Evolutionary conservation across 2,113 vertebrate genomes (phyloP), one percentile per base, ranked within the genome.

Genomic region (Lontra canadensis): DNA sequence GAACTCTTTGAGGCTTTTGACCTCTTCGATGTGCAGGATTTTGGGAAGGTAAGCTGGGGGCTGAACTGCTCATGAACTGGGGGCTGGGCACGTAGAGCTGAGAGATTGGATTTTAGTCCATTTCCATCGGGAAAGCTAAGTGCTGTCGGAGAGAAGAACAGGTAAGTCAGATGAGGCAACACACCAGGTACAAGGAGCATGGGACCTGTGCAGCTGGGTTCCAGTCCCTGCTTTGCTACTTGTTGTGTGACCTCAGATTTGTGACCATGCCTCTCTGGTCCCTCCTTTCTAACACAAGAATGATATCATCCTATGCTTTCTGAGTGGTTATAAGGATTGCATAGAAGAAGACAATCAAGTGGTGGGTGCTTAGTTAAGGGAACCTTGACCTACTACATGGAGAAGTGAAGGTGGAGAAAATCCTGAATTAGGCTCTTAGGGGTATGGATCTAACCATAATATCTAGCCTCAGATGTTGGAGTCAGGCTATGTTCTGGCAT

Each of bases 1-100:
- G 99, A 99, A 0, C 99, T 99, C 76, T 99, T 99, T 0, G 99
- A 99, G 12, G 99, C 99, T 91, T 99, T 99, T 0, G 99, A 99
- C 98, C 99, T 99, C 90, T 99, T 99, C 0, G 99, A 99, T 0
- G 99, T 99, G 36, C 99, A 99, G 73, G 99, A 99, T 95, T 99
- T 99, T 1, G 99, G 98, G 86, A 99, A 99, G 99, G 99, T 99
- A 92, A 67, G 90, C 69, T 36, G 65, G 31, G 31, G 31, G 25
- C 42, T 1, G 57, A 65, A 49, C 65, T 34, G 8, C 73, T 59
- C 18, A 2, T 8, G 0, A n/a, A n/a, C n/a, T n/a, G n/a, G n/a
- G 26, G 26, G 44, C 0, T 74, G 52, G 31, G 49, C 18, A 17
- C 17, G 17, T 1, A 21, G 47, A 61, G 55, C 7, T 36, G 36